Percentiles rank a stretch among this genome's conserved stretches.
Conservation (phyloP, 2,797 vertebrate species). For the Acanthornis magna region DNA sequence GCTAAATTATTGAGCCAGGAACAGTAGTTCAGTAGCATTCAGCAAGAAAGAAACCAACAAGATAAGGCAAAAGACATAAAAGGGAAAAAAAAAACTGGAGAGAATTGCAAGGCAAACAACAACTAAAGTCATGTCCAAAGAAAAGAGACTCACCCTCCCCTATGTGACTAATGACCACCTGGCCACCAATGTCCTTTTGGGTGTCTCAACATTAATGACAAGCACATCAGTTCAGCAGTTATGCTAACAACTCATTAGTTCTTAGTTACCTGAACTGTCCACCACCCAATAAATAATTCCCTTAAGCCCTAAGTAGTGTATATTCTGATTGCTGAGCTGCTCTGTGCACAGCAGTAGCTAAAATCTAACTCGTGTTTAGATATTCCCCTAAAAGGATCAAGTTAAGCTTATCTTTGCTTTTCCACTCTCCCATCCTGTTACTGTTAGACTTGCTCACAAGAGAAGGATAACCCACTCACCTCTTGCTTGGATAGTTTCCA, state of each 20-base stretch:
- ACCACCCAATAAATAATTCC: not conserved
- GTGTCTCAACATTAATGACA: not conserved
- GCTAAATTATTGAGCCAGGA: not conserved
- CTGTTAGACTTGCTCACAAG: not conserved
- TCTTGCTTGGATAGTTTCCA: conserved; percentile 94
- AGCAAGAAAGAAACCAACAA: not conserved
- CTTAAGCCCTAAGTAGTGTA: not conserved
- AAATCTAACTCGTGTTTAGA: not conserved
- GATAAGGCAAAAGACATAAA: not conserved
- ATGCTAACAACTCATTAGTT: not conserved
- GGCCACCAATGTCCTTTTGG: not conserved
- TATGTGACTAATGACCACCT: not conserved
- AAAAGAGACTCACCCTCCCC: not conserved
- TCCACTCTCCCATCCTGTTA: not conserved
- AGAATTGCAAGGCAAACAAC: not conserved
- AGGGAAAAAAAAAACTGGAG: not conserved
- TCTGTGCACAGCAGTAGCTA: not conserved
- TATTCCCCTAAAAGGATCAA: not conserved
- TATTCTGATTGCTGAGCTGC: not conserved
- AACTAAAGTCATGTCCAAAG: not conserved
- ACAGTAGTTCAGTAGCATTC: not conserved
- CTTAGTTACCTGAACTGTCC: not conserved
- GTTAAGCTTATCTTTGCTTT: not conserved
- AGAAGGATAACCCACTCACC: conserved; percentile 70
- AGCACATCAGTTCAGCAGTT: not conserved